A percentile compares a stretch with the other conserved stretches of the same genome.
These are phyloP conservation scores for Isurus oxyrinchus DNA, from an alignment of 2,113 vertebrate genomes.

Conservation along the genomic window DNA sequence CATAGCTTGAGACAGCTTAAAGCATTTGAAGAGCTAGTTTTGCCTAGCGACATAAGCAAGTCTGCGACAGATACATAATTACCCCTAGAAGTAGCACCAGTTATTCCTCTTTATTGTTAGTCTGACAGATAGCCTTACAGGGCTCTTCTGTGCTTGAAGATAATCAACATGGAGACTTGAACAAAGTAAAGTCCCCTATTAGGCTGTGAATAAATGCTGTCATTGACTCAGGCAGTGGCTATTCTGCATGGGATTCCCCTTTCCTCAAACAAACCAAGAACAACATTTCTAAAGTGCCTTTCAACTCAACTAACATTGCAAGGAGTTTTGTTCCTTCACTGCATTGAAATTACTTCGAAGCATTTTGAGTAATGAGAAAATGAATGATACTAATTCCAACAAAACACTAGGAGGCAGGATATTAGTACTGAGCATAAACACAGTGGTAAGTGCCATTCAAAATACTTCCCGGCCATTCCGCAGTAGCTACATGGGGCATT, in stretches of 20 bases:
- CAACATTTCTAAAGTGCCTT: background rate
- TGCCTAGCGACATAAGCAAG: background rate
- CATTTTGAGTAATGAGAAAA: background rate
- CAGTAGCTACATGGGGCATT: background rate
- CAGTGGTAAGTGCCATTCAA: background rate
- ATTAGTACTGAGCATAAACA: background rate
- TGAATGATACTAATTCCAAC: background rate
- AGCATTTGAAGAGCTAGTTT: background rate
- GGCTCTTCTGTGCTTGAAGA: slow-evolving; percentile 11
- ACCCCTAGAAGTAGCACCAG: background rate
- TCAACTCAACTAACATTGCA: background rate
- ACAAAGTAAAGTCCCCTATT: background rate
- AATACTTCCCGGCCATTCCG: background rate
- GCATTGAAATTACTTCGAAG: background rate
- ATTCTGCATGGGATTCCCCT: too few relatives aligned
- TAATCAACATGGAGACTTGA: too few relatives aligned
- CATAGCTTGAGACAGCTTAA: background rate
- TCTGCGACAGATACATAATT: background rate
- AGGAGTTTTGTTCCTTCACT: background rate
- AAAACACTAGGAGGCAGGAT: background rate
- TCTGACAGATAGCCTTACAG: background rate
- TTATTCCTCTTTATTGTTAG: background rate
- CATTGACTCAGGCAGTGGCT: background rate
- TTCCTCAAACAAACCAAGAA: background rate
- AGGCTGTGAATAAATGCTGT: background rate